Evolutionary conservation across 2,888 invertebrate species (phyloP), one percentile per base, ranked within the genome.

Genomic region (Physocephala rufipes): DNA sequence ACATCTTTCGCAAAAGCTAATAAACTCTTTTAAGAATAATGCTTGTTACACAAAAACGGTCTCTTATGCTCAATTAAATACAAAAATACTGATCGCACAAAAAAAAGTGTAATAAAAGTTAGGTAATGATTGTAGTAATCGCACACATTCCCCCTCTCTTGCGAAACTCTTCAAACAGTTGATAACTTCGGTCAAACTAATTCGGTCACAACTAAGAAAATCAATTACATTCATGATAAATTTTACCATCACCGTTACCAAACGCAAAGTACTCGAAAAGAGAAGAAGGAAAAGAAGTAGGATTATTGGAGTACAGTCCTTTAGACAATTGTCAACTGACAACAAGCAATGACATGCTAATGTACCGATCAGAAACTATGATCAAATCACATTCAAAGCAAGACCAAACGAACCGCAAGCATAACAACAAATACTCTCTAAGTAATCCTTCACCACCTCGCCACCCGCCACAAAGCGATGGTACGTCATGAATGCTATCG

Each of bases 191-290:
- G 36, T 9, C 12, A 12, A 15, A 47, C 67, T 19, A 19, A 61
- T 19, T 28, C 24, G 19, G 59, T 43, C 16, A 47, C 30, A 28
- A 24, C 62, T 19, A 2, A n/a, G 36, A 49, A 36, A 36, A 68
- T 51, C 51, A 30, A 62, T 16, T 16, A 36, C 62, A 53, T 36
- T 61, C 61, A 68, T 68, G 53, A 68, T 62, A 68, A 68, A 62
- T 62, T 68, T 62, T 68, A 51, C 61, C 61, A 68, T 68, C 68
- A 68, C 9, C 36, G 9, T 7, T 7, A 36, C 36, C 36, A 36
- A 36, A 9, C 36, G 9, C 68, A 62, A 62, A 62, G 28, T 68
- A 13, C 62, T 30, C 28, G 26, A 28, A 63, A 19, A 19, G n/a
- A 55, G 55, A 49, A n/a, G 24, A 21, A n/a, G 16, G 16, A 16